Conservation (phyloP, 2,888 invertebrate species). For the Ochropleura leucogaster region DNA sequence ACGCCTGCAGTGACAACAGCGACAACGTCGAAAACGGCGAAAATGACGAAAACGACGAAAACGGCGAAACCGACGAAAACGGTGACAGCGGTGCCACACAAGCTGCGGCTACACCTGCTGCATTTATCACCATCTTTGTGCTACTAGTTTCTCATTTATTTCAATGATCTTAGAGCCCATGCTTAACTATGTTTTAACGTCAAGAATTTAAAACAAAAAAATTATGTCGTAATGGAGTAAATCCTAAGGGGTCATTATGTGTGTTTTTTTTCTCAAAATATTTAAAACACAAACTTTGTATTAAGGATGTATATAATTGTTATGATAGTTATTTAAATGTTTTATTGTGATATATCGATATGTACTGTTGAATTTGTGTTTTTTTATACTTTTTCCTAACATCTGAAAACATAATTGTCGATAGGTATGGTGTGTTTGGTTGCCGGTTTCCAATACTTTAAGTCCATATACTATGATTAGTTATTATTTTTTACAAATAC, state of each 20-base stretch:
- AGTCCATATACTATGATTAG: no score
- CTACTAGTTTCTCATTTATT: conserved; percentile 26
- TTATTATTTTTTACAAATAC: no score
- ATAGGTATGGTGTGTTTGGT: no score
- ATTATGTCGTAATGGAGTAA: no score
- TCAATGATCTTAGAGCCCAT: conserved; percentile 12
- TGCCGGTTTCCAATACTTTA: no score
- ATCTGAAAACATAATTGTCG: background rate
- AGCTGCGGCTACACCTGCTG: background rate
- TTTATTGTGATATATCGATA: background rate
- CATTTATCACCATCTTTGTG: conserved; percentile 13
- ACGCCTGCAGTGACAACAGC: conserved; percentile 71
- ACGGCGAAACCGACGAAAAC: background rate
- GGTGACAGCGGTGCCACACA: conserved; percentile 24
- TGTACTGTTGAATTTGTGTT: background rate
- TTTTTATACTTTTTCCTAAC: background rate
- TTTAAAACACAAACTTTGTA: background rate
- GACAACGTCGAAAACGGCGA: conserved; percentile 1
- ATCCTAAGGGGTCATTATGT: no score
- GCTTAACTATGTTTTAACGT: background rate
- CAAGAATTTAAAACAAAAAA: background rate
- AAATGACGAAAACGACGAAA: background rate
- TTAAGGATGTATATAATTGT: background rate
- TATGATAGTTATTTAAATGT: background rate
- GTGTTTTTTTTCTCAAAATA: background rate